Percentiles rank a stretch among this genome's conserved stretches.
Evolutionary conservation across 2,113 vertebrate genomes (phyloP).

Genomic region (Oenanthe oenanthe): DNA sequence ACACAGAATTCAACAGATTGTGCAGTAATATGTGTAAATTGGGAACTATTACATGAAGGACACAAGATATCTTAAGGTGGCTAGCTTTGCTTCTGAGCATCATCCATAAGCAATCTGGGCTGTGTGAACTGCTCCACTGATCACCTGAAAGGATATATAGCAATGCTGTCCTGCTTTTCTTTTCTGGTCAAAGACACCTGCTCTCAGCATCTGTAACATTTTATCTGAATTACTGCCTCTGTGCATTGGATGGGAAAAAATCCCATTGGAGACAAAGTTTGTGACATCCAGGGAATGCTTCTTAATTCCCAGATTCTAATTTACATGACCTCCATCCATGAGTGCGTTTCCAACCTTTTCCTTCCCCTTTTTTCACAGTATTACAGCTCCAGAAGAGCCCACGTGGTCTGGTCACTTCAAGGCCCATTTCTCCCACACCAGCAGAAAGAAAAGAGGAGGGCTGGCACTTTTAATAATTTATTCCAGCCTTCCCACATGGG

Average conservation of each 20-base stretch:
- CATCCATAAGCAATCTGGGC: neutral
- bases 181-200: neutral
- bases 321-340: neutral
- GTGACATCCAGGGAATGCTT: neutral
- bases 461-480: conserved; percentile 6
- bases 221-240: neutral
- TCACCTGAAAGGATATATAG: neutral
- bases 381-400: neutral
- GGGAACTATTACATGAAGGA: neutral
- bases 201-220: neutral
- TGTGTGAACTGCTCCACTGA: neutral
- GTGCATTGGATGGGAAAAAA: neutral
- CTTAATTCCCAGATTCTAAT: neutral
- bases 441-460: neutral
- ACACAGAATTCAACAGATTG: neutral
- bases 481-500: neutral
- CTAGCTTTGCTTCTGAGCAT: neutral
- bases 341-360: neutral
- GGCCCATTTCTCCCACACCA: neutral
- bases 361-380: neutral
- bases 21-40: neutral
- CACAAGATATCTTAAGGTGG: neutral
- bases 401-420: neutral
- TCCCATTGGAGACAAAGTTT: neutral
- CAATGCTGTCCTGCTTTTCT: neutral